Evolutionary conservation across 2,888 invertebrate species (phyloP).

Genomic region (Cantharis nigra): DNA sequence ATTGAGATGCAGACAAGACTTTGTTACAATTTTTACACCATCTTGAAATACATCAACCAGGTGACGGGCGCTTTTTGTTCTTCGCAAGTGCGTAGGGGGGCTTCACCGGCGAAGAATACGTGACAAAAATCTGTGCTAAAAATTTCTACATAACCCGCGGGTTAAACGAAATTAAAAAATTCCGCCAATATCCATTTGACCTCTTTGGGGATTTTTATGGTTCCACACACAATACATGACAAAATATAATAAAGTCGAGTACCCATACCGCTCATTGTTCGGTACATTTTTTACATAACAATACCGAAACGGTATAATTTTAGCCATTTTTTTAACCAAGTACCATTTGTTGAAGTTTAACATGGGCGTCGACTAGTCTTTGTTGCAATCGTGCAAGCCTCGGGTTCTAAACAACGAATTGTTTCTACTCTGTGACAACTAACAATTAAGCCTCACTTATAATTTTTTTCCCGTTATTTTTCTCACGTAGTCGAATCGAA

Average conservation of each 20-base stretch:
- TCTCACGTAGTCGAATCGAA: slow-evolving; percentile 21
- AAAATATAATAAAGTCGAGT: neutral
- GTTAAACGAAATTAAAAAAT: neutral
- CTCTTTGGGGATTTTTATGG: neutral
- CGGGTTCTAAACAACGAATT: slow-evolving; percentile 31
- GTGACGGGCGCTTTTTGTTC: neutral
- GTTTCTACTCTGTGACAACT: slow-evolving; percentile 29
- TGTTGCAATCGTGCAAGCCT: slow-evolving; percentile 33
- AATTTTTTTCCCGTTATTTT: slow-evolving; percentile 27
- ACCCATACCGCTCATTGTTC: neutral
- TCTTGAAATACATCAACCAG: neutral
- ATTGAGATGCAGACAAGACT: neutral
- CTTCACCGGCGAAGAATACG: neutral
- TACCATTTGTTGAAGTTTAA: slow-evolving; percentile 15
- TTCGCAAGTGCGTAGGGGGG: neutral
- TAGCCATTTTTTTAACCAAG: neutral
- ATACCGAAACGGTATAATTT: neutral
- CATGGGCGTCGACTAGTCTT: slow-evolving; percentile 29
- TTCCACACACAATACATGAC: neutral
- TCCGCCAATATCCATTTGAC: neutral
- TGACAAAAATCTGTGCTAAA: neutral
- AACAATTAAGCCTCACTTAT: slow-evolving; percentile 34
- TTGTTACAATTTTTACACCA: neutral
- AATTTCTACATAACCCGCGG: neutral
- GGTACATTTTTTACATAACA: neutral